phyloP scores from a whole-genome alignment of 2,797 vertebrate genomes.

The Sparus aurata region DNA sequence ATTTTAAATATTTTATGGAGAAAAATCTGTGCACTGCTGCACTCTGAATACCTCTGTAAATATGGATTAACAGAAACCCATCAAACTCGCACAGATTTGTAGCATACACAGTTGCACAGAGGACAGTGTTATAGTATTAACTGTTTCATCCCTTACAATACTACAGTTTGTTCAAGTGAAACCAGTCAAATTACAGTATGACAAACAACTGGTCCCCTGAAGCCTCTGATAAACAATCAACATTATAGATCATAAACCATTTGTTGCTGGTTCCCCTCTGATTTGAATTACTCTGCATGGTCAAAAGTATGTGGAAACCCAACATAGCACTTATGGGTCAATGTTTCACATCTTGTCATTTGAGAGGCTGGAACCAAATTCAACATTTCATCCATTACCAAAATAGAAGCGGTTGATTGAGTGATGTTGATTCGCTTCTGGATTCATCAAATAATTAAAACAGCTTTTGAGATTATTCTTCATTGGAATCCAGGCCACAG shows the following conservation, averaged over 20 bases:
- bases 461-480: background rate
- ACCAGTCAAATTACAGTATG: background rate
- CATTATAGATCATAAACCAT: background rate
- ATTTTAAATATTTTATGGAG: background rate
- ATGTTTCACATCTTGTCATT: background rate
- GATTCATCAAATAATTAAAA: background rate
- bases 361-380: background rate
- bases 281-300: background rate
- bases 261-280: background rate
- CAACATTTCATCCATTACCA: background rate
- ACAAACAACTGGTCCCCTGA: background rate
- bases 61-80: background rate
- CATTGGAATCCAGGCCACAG: background rate
- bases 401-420: background rate
- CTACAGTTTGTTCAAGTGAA: background rate
- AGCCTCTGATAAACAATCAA: background rate
- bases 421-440: too few relatives aligned
- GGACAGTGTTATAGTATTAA: background rate
- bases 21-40: background rate
- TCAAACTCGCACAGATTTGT: background rate
- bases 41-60: background rate
- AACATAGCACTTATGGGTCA: background rate
- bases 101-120: background rate
- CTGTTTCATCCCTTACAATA: constrained; percentile 2
- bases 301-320: constrained; percentile 29